phyloP scores from a whole-genome alignment of 2,113 vertebrate species.

The Dromaius novaehollandiae region DNA sequence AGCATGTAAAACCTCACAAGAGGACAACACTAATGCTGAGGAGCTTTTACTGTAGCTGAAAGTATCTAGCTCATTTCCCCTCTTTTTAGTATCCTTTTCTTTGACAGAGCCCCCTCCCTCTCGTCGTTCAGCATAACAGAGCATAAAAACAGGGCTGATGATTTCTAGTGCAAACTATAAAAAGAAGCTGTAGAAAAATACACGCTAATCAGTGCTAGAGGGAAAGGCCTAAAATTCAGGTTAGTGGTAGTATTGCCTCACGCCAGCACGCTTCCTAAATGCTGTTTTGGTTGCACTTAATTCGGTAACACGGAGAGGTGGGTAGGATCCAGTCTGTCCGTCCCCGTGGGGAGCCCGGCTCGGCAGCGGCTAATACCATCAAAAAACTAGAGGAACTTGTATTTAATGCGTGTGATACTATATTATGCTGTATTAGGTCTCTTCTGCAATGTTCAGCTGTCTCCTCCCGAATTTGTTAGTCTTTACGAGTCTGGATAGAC shows the following conservation, averaged over 20 bases:
- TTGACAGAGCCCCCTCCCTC: constrained; percentile 22
- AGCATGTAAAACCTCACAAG: constrained; percentile 73
- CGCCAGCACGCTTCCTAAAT: not conserved
- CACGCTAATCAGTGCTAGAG: constrained; percentile 7
- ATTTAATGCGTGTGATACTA: not conserved
- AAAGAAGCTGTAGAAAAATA: constrained; percentile 6
- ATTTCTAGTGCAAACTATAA: constrained; percentile 45
- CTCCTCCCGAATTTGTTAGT: not conserved
- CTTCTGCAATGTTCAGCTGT: not conserved
- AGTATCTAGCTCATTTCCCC: constrained; percentile 63
- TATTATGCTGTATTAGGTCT: not conserved
- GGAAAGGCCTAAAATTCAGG: not conserved
- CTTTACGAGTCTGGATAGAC: not conserved
- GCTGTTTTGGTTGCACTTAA: not conserved
- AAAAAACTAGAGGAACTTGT: not conserved
- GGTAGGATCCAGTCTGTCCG: not conserved
- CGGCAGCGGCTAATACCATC: not conserved
- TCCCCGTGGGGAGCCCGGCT: not conserved
- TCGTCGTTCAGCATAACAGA: constrained; percentile 60
- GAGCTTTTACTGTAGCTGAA: constrained; percentile 71
- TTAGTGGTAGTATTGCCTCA: not conserved
- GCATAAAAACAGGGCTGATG: constrained; percentile 50
- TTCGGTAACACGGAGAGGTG: not conserved
- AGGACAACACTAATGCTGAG: constrained; percentile 68
- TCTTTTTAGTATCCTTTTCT: constrained; percentile 64